phyloP scores from a whole-genome alignment of 2,797 vertebrate genomes.

The Macroramphosus scolopax region DNA sequence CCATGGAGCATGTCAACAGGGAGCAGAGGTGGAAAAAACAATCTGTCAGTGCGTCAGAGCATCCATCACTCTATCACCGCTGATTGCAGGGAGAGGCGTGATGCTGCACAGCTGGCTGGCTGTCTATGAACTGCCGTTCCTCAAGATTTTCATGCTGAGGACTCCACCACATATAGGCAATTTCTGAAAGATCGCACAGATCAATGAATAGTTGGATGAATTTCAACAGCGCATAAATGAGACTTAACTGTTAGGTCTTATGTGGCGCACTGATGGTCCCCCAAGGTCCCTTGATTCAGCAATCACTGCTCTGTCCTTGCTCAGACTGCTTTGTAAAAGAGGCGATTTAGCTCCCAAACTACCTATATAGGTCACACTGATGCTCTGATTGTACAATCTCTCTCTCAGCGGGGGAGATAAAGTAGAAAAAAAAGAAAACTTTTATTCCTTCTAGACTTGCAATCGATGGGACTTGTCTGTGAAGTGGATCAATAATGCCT shows the following conservation, averaged over 20 bases:
- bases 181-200: slow-evolving; percentile 60
- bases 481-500: slow-evolving; percentile 83
- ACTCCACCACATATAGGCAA: slow-evolving; percentile 43
- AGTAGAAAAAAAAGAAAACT: slow-evolving; percentile 49
- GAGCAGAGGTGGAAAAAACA: slow-evolving; percentile 59
- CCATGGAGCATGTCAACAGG: slow-evolving; percentile 63
- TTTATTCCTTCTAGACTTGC: slow-evolving; percentile 78
- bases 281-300: slow-evolving; percentile 48
- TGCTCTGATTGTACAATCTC: slow-evolving; percentile 77
- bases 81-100: slow-evolving; percentile 74
- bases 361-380: slow-evolving; percentile 78
- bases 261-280: slow-evolving; percentile 41
- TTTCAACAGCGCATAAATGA: slow-evolving; percentile 53
- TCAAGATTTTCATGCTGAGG: slow-evolving; percentile 52
- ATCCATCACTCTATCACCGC: slow-evolving; percentile 72
- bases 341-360: slow-evolving; percentile 73
- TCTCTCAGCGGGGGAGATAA: slow-evolving; percentile 68
- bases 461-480: slow-evolving; percentile 86
- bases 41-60: slow-evolving; percentile 59
- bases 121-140: slow-evolving; percentile 58
- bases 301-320: slow-evolving; percentile 66
- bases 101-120: slow-evolving; percentile 75
- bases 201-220: slow-evolving; percentile 58
- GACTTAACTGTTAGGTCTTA: slow-evolving; percentile 36
- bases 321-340: slow-evolving; percentile 64